Evolutionary conservation across 2,113 vertebrate genomes (phyloP), one percentile per base, ranked within the genome.

Genomic region (Xiphophorus maculatus): DNA sequence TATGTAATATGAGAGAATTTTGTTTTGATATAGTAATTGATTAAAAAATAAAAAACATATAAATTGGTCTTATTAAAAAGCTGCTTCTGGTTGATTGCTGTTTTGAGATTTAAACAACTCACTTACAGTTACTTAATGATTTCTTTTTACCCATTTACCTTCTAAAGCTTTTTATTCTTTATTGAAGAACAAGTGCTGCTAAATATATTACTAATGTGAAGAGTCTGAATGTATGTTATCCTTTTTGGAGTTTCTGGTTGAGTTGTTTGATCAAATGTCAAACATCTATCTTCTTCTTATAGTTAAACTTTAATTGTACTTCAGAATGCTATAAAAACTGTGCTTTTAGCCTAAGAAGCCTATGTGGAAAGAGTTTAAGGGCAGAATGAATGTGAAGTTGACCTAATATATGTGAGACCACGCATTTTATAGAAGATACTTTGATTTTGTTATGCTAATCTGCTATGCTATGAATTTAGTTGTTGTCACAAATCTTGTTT

Each of bases 221-320:
- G 5, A n/a, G 51, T 25, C 51, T 54, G 51, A 58, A 58, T 58
- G 7, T 5, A 48, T 48, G 14, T 6, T 19, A 7, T 48, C 44
- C 4, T 19, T 19, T 48, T 19, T 17, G 44, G 44, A n/a, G 22
- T 58, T 58, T 42, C 76, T 15, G 29, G 62, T 72, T 51, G 66
- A 74, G 67, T 82, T 73, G 63, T 66, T 71, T 40, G 63, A 73
- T 84, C 30, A 85, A 80, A 69, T 37, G 81, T 40, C 67, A 40
- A 76, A 64, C 42, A 71, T 37, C 28, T 25, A 71, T 82, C 30
- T 79, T 80, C 44, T 67, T 74, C 66, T 72, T 79, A 60, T 73
- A 61, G 63, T 14, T 71, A 44, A 8, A 74, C 75, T 79, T 77
- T 82, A 74, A 77, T 28, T 14, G 37, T 3, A 5, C 27, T 44